Evolutionary conservation across 1,140 invertebrate species (phyloP).

Genomic region (Calephelis nemesis): DNA sequence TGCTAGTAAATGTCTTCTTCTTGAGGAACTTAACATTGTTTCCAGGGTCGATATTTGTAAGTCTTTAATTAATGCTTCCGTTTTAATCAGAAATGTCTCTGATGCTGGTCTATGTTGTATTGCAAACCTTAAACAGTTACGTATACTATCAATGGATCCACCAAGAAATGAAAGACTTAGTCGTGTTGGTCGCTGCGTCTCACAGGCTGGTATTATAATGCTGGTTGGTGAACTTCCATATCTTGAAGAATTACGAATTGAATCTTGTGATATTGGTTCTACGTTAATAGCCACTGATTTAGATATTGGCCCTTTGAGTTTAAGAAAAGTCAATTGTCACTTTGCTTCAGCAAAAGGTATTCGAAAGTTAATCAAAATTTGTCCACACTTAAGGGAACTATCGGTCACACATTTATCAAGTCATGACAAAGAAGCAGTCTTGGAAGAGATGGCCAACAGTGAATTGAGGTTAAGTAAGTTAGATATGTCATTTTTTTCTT

Average conservation of each 20-base stretch:
- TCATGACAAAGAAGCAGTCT: slow-evolving; percentile 65
- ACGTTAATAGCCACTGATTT: slow-evolving; percentile 59
- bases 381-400: slow-evolving; percentile 64
- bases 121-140: slow-evolving; percentile 59
- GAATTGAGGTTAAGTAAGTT: slow-evolving; percentile 60
- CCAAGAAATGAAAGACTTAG: slow-evolving; percentile 65
- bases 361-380: slow-evolving; percentile 67
- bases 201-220: slow-evolving; percentile 70
- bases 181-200: slow-evolving; percentile 66
- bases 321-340: slow-evolving; percentile 71
- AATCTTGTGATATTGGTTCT: slow-evolving; percentile 74
- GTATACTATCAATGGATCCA: slow-evolving; percentile 69
- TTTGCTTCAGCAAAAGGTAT: slow-evolving; percentile 69
- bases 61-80: slow-evolving; percentile 74
- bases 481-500: slow-evolving; percentile 72
- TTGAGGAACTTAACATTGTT: slow-evolving; percentile 78
- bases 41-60: slow-evolving; percentile 73
- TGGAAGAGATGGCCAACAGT: slow-evolving; percentile 61
- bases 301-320: slow-evolving; percentile 60
- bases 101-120: slow-evolving; percentile 63
- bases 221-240: slow-evolving; percentile 62
- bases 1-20: slow-evolving; percentile 61
- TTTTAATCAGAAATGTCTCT: slow-evolving; percentile 71
- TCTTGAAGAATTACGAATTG: slow-evolving; percentile 70
- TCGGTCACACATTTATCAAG: slow-evolving; percentile 68